A percentile compares a stretch with the other conserved stretches of the same genome.
These are phyloP conservation scores for Eupithecia abbreviata DNA, from an alignment of 2,888 invertebrate genomes.

Conservation along the genomic window DNA sequence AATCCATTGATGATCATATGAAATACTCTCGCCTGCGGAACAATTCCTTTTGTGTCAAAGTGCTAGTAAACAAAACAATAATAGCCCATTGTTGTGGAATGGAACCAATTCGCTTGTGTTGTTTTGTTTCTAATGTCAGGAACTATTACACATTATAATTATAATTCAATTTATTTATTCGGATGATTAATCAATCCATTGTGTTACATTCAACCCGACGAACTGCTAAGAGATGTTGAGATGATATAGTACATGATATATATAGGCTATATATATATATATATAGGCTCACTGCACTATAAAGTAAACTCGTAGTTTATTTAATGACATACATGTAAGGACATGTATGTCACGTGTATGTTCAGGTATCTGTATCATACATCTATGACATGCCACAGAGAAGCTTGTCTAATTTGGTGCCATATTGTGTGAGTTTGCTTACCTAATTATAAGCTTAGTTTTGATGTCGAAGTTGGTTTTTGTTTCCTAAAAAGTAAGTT, in stretches of 20 bases:
- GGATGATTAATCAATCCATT: too few relatives aligned
- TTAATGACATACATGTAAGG: too few relatives aligned
- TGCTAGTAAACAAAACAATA: conserved; percentile 14
- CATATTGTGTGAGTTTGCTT: background rate
- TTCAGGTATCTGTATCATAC: background rate
- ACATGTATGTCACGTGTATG: too few relatives aligned
- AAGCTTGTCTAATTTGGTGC: background rate
- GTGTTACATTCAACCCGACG: background rate
- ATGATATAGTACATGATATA: too few relatives aligned
- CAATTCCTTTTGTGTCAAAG: conserved; percentile 17
- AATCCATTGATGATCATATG: background rate
- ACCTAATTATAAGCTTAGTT: too few relatives aligned
- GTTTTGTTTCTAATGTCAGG: background rate
- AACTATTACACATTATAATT: background rate
- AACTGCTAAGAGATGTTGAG: background rate
- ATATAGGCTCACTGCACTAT: too few relatives aligned
- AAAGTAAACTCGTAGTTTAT: too few relatives aligned
- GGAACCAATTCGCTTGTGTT: background rate
- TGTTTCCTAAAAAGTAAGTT: background rate
- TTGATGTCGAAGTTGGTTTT: background rate
- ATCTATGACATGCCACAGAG: background rate
- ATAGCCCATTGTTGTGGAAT: background rate
- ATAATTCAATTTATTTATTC: background rate
- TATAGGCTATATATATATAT: too few relatives aligned
- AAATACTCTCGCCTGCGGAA: conserved; percentile 5